Conservation (phyloP, 2,797 vertebrate species). For the Chelmon rostratus region DNA sequence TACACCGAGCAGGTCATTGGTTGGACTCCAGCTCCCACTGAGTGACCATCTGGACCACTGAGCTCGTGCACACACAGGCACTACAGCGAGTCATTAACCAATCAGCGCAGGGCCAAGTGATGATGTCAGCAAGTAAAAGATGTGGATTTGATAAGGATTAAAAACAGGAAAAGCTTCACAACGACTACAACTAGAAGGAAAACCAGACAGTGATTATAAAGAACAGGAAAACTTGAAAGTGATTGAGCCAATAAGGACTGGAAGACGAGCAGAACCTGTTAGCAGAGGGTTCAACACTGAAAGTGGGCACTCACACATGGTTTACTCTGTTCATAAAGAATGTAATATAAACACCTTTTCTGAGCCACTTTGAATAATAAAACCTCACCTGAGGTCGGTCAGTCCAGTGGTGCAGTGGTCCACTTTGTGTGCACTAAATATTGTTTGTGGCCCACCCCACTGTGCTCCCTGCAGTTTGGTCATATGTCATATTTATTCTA, state of each 20-base stretch:
- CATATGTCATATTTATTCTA: background rate
- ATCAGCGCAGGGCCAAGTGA: slow-evolving; percentile 3
- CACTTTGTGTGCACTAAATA: background rate
- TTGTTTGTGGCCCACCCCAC: background rate
- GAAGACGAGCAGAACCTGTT: background rate
- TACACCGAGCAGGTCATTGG: slow-evolving; percentile 28
- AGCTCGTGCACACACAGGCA: slow-evolving; percentile 6
- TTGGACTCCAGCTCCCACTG: slow-evolving; percentile 42
- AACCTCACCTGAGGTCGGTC: background rate
- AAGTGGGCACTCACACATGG: background rate
- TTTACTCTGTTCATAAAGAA: too few species aligned
- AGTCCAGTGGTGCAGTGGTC: background rate
- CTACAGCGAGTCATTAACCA: slow-evolving; percentile 23
- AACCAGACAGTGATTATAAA: background rate
- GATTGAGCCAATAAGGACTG: background rate
- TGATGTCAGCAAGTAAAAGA: slow-evolving; percentile 27
- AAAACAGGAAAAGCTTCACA: background rate
- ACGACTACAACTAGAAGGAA: background rate
- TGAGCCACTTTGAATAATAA: background rate
- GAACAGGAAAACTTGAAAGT: background rate
- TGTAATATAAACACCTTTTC: background rate
- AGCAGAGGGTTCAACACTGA: background rate
- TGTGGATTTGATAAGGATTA: background rate
- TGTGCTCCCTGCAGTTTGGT: background rate
- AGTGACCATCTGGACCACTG: slow-evolving; percentile 59